phyloP scores from a whole-genome alignment of 2,113 vertebrate genomes.

The Protobothrops mucrosquamatus region DNA sequence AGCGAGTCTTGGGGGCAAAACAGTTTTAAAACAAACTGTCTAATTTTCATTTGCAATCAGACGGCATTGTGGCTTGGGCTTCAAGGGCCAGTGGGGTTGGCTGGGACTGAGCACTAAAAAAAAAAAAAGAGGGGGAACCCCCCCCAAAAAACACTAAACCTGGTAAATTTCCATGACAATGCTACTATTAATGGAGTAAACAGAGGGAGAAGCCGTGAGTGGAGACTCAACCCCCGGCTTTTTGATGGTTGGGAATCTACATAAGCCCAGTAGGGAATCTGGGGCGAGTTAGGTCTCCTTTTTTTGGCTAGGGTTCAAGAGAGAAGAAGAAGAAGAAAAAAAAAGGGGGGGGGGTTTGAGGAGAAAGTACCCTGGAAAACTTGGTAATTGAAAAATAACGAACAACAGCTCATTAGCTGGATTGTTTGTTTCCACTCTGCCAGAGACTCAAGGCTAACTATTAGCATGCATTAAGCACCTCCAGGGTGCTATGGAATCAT shows the following conservation, averaged over 20 bases:
- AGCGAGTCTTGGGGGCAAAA: no score
- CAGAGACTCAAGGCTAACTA: slow-evolving; percentile 52
- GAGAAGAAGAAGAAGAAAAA: not conserved
- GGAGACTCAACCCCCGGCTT: accelerated
- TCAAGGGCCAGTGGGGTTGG: slow-evolving; percentile 17
- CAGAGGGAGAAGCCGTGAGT: not conserved
- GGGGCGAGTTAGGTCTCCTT: slow-evolving; percentile 35
- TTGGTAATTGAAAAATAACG: slow-evolving; percentile 60
- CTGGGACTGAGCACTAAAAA: not conserved
- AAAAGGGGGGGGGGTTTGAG: not conserved
- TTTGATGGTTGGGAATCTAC: slow-evolving; percentile 19
- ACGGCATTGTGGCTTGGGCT: not conserved
- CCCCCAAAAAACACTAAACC: not conserved
- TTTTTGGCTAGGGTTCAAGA: slow-evolving; percentile 48
- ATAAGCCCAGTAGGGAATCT: slow-evolving; percentile 31
- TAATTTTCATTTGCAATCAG: not conserved
- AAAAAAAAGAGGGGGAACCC: no score
- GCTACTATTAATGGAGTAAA: not conserved
- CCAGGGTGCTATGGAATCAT: slow-evolving; percentile 61
- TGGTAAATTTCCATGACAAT: slow-evolving; percentile 26
- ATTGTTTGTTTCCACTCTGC: slow-evolving; percentile 62
- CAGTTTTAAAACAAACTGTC: not conserved
- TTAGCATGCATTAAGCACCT: slow-evolving; percentile 66
- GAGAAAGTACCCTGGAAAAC: slow-evolving; percentile 56
- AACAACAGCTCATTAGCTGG: slow-evolving; percentile 65